Percentiles rank a stretch among this genome's conserved stretches.
Evolutionary conservation across 2,888 invertebrate species (phyloP).

Genomic region (Drosophila testacea): DNA sequence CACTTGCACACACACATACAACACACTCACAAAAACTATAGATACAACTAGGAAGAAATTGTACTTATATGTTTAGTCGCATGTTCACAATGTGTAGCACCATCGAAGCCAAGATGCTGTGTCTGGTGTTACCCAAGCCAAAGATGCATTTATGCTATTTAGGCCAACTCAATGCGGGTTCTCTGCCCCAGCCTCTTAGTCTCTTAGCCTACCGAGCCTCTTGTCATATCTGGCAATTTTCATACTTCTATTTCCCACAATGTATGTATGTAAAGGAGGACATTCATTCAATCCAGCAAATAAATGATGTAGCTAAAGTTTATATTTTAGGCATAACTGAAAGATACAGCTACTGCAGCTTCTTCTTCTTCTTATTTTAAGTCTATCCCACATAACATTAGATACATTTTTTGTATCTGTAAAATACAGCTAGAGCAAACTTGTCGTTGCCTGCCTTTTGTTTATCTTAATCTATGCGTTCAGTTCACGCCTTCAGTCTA

Average conservation of each 20-base stretch:
- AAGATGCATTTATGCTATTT: conserved; percentile 50
- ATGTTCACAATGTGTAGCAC: conserved; percentile 72
- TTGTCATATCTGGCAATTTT: conserved; percentile 52
- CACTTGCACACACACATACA: conserved; percentile 9
- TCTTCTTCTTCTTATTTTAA: too few species aligned
- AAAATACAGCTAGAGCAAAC: conserved; percentile 1
- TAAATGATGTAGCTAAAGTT: conserved; percentile 15
- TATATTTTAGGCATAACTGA: conserved; percentile 1
- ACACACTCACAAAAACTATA: conserved; percentile 15
- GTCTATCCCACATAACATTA: not conserved
- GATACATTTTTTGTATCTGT: conserved; percentile 6
- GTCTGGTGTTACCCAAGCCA: conserved; percentile 36
- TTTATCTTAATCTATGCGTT: conserved; percentile 23
- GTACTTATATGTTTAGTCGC: conserved; percentile 74
- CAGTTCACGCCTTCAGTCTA: conserved; percentile 37
- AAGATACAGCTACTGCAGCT: conserved; percentile 4
- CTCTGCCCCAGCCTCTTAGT: conserved; percentile 13
- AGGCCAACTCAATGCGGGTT: conserved; percentile 63
- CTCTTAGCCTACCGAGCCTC: not conserved
- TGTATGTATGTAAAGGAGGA: conserved; percentile 4
- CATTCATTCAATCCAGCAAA: conserved; percentile 13
- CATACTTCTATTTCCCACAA: conserved; percentile 31
- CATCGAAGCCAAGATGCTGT: conserved; percentile 33
- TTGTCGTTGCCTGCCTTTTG: conserved; percentile 9
- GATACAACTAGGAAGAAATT: conserved; percentile 61